Base-by-base conservation (phyloP, 2,113 vertebrate species). In the Athene cunicularia region DNA sequence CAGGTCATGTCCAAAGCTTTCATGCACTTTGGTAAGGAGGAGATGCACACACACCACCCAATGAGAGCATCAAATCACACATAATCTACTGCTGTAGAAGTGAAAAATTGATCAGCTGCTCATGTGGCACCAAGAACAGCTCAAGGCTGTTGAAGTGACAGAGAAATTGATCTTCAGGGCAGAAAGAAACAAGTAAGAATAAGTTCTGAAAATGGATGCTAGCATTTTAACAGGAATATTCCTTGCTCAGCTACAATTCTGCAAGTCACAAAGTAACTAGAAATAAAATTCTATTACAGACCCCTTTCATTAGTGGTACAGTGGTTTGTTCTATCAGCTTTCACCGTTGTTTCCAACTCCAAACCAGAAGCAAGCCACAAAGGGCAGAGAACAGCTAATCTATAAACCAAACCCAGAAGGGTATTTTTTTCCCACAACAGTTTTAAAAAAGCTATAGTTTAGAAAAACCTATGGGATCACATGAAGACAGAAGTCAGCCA, bases 341-440 rank as follows among this genome's bases (percentile, higher is more conserved):
- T 85, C 86, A 56, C 37, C 45, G 32, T 27, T 39, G n/a, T 37
- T 95, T 94, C 84, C 1, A 0, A 41, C 24, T 74, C 23, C 71
- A 93, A 76, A 83, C 35, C 62, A 93, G 86, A 95, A 70, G 86
- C 41, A 64, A 95, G 14, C 33, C 60, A 91, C 67, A 81, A 95
- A 94, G 45, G 17, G 53, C 84, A 96, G 94, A 89, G 90, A 96
- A 70, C 26, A 67, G 74, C 59, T 80, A 52, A 87, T 43, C 62
- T 85, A 24, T 27, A 66, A 55, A 9, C 39, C 60, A 94, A 94
- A 82, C 68, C 45, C 63, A 88, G 32, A 63, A 52, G 28, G 3
- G 14, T 18, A 14, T 19, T 52, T 58, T 63, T 68, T 49, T n/a
- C n/a, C 50, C 83, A 47, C 18, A 35, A 41, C 12, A 14, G 17